Evolutionary conservation across 2,888 invertebrate species (phyloP), one percentile per base, ranked within the genome.

Genomic region (Drosophila setosimentum): DNA sequence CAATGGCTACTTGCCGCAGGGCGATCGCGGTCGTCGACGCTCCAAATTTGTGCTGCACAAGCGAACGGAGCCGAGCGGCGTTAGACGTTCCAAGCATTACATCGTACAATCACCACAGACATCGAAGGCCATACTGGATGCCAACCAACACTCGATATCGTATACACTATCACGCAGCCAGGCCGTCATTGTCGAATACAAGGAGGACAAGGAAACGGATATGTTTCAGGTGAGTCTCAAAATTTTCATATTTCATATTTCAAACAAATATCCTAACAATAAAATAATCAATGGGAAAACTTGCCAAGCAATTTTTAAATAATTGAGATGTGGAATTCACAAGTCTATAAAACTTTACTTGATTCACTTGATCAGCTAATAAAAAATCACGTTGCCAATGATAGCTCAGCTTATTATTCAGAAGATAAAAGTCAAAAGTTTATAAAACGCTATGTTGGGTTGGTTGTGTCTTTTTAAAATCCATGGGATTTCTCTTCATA

Each of bases 161-260:
- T 99, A 99, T 94, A 99, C 99, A 76, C 95, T 99, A 91, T 98
- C 97, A 87, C 95, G 99, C 93, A 98, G 97, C 93, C 98, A 99
- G 94, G 98, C 99, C 63, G 98, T 99, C 91, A 98, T 99, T 92
- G 99, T 99, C 65, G 99, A 99, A 94, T 99, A 99, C 94, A 97
- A 97, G 89, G 96, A 96, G 92, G 99, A 99, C 94, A 95, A 96
- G 69, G 97, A 98, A 92, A 99, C 99, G 65, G 99, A 99, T 94
- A 99, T 99, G 99, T 99, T 99, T 94, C 99, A 99, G 96, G 99
- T 98, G 92, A 93, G 11, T n/a, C n/a, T 5, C 13, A 11, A 16
- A 8, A 1, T 27, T 4, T 13, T 24, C 3, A 3, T 8, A 24
- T 1, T 4, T 16, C 13, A 2, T 33, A 33, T 33, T 33, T 33